Percentiles rank a stretch among this genome's conserved stretches.
Conservation (phyloP, 2,113 vertebrate species). For the Anguilla rostrata region DNA sequence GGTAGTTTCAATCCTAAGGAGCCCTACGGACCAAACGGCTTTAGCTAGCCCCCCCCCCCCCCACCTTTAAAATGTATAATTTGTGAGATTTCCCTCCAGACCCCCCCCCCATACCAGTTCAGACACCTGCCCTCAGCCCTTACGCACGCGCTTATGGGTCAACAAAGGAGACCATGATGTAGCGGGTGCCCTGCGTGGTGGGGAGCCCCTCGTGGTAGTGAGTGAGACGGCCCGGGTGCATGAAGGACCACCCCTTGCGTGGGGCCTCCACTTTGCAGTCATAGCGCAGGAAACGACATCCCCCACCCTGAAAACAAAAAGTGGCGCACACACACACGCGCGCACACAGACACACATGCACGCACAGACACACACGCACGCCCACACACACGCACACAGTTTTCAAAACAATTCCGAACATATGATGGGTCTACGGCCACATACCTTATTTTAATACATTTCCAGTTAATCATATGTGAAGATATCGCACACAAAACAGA, state of each 20-base stretch:
- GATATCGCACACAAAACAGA: no score
- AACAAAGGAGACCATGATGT: conserved; percentile 91
- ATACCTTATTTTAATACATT: no score
- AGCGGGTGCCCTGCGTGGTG: conserved; percentile 78
- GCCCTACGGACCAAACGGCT: neutral
- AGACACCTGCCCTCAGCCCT: neutral
- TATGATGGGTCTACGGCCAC: no score
- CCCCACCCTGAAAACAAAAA: conserved; percentile 73
- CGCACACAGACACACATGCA: neutral
- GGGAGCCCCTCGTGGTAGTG: conserved; percentile 89
- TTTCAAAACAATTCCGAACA: no score
- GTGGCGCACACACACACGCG: neutral
- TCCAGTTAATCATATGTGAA: no score
- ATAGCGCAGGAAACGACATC: conserved; percentile 83
- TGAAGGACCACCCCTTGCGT: conserved; percentile 83
- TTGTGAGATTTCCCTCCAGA: neutral
- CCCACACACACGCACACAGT: no score
- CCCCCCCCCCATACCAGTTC: neutral
- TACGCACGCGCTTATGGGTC: conserved; percentile 66
- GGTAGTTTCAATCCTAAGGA: neutral
- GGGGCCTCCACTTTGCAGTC: conserved; percentile 78
- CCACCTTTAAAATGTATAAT: neutral
- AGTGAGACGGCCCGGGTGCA: conserved; percentile 85
- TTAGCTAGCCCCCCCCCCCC: neutral
- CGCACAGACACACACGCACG: neutral